These are phyloP conservation scores for Smutsia temminckii DNA, from an alignment of 2,797 vertebrate genomes.

Conservation along the genomic window DNA sequence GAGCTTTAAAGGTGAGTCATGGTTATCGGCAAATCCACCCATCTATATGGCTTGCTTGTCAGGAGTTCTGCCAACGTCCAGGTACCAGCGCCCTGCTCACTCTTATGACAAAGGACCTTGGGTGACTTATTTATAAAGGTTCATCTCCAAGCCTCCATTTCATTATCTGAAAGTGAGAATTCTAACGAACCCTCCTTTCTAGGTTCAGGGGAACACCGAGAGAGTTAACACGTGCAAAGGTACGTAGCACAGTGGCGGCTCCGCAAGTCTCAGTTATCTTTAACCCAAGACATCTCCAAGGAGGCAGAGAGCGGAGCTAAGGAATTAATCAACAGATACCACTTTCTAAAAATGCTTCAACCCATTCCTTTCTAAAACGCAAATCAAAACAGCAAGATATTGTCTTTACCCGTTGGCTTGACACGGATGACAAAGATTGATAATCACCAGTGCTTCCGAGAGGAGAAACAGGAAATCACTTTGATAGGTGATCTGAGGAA, in stretches of 20 bases:
- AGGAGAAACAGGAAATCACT: conserved; percentile 10
- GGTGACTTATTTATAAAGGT: background rate
- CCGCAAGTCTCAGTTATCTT: background rate
- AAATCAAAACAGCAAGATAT: conserved; percentile 23
- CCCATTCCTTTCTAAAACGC: background rate
- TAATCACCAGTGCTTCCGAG: background rate
- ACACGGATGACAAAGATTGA: background rate
- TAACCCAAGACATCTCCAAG: background rate
- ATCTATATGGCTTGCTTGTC: background rate
- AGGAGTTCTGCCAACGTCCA: background rate
- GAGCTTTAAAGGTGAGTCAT: background rate
- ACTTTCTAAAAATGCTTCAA: background rate
- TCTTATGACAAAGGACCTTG: background rate
- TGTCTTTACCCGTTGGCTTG: background rate
- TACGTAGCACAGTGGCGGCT: background rate
- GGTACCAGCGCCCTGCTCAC: background rate
- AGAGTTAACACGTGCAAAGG: background rate
- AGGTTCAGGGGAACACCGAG: rapidly evolving
- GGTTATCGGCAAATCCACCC: background rate
- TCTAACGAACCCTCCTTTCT: background rate
- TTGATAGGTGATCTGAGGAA: background rate
- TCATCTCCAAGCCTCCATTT: background rate
- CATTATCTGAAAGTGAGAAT: background rate
- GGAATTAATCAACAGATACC: background rate
- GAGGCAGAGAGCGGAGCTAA: background rate